Evolutionary conservation across 1,140 invertebrate species (phyloP), one percentile per base, ranked within the genome.

Genomic region (Lanistes nyassanus): DNA sequence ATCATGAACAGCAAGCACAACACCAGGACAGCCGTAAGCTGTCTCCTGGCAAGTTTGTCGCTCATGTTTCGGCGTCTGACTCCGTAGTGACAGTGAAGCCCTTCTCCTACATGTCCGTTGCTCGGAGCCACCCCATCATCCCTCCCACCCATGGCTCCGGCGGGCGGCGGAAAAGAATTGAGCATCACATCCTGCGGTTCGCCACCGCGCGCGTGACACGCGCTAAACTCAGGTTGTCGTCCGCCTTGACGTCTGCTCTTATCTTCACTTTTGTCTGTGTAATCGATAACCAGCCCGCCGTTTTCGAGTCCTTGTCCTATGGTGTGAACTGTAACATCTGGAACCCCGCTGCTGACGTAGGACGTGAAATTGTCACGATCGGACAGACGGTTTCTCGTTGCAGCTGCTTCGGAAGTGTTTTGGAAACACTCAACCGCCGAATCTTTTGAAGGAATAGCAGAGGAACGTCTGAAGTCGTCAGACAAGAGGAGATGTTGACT

Each of bases 1-100:
- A 97, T 93, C 96, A 98, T 98, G 87, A 98, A 98, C 79, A 97
- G 83, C 34, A 97, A 92, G 90, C 97, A 98, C 65, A 98, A 87
- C 74, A 94, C 86, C 89, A 95, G 96, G 64, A 96, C 96, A 75
- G 96, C 92, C 69, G 97, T 94, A 37, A 98, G 90, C 89, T 97
- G 96, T 83, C 93, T 93, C 53, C 94, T 90, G 0, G 95, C 95
- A 36, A 83, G 62, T 74, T 76, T 81, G 75, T 86, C 85, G 6
- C 39, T 60, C 42, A 74, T 56, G 64, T 68, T 74, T 5, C 60
- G 74, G 16, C 72, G 64, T 21, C 53, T 71, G 31, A 55, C 56
- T 0, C 21, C 60, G 23, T 51, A 36, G 56, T 84, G 83, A 39
- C 83, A 84, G 68, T 84, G 83, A 76, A 79, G 78, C 29, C 75